A percentile compares a stretch with the other conserved stretches of the same genome.
Conservation (phyloP, 2,113 vertebrate genomes). For the Hepsetus odoe region DNA sequence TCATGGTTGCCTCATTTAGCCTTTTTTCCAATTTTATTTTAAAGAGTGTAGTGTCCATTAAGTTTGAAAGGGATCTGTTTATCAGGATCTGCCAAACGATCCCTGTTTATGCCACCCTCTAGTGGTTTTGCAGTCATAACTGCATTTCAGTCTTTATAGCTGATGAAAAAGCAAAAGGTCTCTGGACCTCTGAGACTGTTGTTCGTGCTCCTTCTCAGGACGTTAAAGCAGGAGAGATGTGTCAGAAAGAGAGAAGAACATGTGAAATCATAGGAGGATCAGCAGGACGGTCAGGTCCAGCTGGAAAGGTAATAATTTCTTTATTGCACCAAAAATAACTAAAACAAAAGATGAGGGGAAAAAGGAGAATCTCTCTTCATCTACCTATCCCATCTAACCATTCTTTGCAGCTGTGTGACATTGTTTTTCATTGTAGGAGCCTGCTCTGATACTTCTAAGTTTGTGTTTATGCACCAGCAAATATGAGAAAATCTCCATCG, state of each 20-base stretch:
- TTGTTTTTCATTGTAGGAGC: conserved; percentile 65
- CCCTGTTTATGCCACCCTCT: conserved; percentile 34
- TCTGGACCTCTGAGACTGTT: background rate
- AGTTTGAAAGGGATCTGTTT: background rate
- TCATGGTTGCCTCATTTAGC: no score
- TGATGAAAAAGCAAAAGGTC: background rate
- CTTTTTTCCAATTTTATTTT: no score
- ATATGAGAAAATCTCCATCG: conserved; percentile 87
- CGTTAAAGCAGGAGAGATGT: conserved; percentile 86
- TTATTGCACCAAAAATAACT: background rate
- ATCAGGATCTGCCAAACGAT: background rate
- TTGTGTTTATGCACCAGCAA: conserved; percentile 92
- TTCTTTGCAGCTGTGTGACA: background rate
- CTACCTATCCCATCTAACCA: no score
- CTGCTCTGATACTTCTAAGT: conserved; percentile 83
- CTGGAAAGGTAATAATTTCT: conserved; percentile 59
- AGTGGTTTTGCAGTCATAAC: background rate
- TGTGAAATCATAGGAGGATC: conserved; percentile 85
- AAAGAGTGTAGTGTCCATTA: background rate
- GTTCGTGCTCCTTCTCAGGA: conserved; percentile 73
- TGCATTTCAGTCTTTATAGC: background rate
- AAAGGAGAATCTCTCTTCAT: background rate
- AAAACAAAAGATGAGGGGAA: background rate
- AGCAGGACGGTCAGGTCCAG: conserved; percentile 43
- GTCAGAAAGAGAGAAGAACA: conserved; percentile 87